phyloP scores from a whole-genome alignment of 2,888 invertebrate genomes.

The Xestia c-nigrum region DNA sequence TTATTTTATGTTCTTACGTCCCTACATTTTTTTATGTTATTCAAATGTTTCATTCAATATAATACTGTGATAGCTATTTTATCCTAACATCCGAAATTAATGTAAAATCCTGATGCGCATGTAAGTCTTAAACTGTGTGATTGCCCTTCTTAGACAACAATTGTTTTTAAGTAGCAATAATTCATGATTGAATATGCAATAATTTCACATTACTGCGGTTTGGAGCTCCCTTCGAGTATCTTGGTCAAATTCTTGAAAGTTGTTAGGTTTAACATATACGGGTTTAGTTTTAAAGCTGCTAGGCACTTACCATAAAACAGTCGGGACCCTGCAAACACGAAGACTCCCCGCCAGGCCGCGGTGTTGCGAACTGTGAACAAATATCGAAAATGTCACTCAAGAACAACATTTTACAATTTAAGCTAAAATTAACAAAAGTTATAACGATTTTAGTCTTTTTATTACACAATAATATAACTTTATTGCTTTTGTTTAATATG shows the following conservation, averaged over 20 bases:
- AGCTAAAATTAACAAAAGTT: constrained; percentile 42
- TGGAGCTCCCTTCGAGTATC: constrained; percentile 12
- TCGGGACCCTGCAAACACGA: constrained; percentile 93
- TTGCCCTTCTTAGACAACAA: background rate
- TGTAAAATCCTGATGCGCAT: background rate
- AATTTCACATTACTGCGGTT: constrained; percentile 10
- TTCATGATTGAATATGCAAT: constrained; percentile 3
- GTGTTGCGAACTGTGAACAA: constrained; percentile 92
- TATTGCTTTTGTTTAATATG: constrained; percentile 43
- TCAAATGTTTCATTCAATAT: background rate
- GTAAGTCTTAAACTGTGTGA: background rate
- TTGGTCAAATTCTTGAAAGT: background rate
- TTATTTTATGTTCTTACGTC: background rate
- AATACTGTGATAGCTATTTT: background rate
- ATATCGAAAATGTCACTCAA: constrained; percentile 79
- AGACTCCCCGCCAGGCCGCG: constrained; percentile 91
- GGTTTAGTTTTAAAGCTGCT: constrained; percentile 17
- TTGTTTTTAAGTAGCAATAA: background rate
- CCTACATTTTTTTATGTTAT: background rate
- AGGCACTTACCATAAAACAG: constrained; percentile 92
- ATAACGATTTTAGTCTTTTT: constrained; percentile 48
- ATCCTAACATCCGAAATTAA: too few relatives aligned
- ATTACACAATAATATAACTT: constrained; percentile 51
- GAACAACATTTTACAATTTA: constrained; percentile 40
- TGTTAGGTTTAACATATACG: constrained; percentile 35